These are phyloP conservation scores for Carduelis carduelis DNA, from an alignment of 2,797 vertebrate species.

Conservation along the genomic window DNA sequence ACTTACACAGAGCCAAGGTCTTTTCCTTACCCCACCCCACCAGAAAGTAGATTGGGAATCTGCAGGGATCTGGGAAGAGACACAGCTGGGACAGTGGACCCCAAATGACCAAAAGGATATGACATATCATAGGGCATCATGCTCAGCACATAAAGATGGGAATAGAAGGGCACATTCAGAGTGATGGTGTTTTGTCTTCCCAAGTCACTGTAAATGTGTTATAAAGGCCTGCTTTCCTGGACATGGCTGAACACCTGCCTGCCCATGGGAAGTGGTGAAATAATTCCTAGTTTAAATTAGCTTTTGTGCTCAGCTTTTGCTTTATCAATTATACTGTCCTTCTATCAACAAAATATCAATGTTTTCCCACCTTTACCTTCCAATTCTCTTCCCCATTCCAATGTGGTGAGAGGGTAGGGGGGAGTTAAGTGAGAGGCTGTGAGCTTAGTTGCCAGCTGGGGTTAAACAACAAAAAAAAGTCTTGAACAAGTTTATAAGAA, in stretches of 20 bases:
- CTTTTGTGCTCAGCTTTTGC: background rate
- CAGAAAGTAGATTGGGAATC: background rate
- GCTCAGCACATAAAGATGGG: background rate
- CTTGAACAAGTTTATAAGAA: background rate
- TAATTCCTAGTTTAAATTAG: background rate
- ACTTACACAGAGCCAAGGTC: background rate
- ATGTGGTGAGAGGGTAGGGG: fast-evolving
- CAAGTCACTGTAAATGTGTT: background rate
- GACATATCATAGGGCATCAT: background rate
- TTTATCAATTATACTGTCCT: background rate
- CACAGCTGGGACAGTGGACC: background rate
- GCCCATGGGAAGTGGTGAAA: background rate
- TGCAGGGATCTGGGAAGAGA: background rate
- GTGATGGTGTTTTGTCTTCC: background rate
- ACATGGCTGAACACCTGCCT: background rate
- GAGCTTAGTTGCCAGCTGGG: background rate
- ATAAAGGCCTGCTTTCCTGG: background rate
- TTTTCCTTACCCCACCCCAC: background rate
- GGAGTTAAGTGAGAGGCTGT: fast-evolving
- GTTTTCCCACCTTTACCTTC: background rate
- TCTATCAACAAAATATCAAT: background rate
- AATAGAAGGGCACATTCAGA: background rate
- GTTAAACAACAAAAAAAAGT: background rate
- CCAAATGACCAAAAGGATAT: fast-evolving
- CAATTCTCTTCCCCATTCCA: background rate